Evolutionary conservation across 2,797 vertebrate species (phyloP).

Genomic region (Sciurus vulgaris): DNA sequence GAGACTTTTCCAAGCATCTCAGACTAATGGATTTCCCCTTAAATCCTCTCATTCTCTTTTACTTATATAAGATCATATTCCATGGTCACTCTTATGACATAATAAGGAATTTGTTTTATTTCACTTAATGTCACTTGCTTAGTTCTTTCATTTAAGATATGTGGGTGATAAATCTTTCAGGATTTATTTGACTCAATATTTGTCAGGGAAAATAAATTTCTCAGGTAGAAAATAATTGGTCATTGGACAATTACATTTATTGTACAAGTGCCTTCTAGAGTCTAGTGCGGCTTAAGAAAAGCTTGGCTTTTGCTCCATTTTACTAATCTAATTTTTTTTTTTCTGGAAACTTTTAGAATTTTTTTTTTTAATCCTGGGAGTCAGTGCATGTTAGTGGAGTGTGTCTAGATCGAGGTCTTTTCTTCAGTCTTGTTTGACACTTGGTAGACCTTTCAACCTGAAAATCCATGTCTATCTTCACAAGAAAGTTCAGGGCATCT

Average conservation of each 20-base stretch:
- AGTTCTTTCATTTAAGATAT: constrained; percentile 16
- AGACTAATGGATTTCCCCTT: neutral
- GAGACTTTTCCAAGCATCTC: neutral
- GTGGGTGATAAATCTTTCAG: neutral
- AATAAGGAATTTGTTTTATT: neutral
- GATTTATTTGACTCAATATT: neutral
- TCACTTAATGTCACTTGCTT: constrained; percentile 25
- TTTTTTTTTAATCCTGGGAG: neutral
- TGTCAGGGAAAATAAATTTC: constrained; percentile 13
- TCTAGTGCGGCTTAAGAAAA: neutral
- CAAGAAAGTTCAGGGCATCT: neutral
- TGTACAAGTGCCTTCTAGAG: neutral
- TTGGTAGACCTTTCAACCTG: neutral
- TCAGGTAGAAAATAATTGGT: constrained; percentile 16
- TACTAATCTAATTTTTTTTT: neutral
- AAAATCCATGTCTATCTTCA: constrained; percentile 35
- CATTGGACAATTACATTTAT: neutral
- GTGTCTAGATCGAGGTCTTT: neutral
- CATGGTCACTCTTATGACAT: neutral
- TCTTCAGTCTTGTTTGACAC: neutral
- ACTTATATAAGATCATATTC: neutral
- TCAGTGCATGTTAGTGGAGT: neutral
- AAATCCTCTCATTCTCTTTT: neutral
- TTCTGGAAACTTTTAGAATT: neutral
- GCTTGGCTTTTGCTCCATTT: neutral